Percentiles rank a stretch among this genome's conserved stretches.
These are phyloP conservation scores for Sepiola atlantica DNA, from an alignment of 2,888 invertebrate species.

Conservation along the genomic window DNA sequence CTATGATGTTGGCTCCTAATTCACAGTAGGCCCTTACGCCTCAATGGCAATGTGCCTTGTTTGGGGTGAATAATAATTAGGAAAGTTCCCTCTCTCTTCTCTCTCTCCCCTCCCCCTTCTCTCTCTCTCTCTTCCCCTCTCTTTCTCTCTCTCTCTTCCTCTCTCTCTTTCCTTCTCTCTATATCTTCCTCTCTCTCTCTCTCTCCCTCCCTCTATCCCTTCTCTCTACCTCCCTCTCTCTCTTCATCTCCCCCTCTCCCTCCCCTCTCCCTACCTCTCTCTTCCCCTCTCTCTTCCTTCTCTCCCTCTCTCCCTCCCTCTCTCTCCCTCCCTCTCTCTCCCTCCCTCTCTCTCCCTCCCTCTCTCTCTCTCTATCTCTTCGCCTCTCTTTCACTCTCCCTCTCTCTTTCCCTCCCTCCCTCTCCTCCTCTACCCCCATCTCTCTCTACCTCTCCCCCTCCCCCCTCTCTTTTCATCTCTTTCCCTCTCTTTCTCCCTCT, in stretches of 20 bases:
- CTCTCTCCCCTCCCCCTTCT: background rate
- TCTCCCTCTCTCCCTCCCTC: background rate
- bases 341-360: too few species aligned
- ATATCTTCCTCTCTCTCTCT: background rate
- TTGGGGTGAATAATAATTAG: too few species aligned
- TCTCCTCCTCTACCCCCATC: background rate
- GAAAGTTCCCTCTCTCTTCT: too few species aligned
- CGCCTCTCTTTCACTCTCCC: background rate
- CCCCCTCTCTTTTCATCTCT: background rate
- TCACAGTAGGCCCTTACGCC: too few species aligned
- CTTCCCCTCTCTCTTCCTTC: background rate
- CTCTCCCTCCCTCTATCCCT: background rate
- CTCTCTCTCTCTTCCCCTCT: background rate
- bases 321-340: too few species aligned
- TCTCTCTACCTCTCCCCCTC: background rate
- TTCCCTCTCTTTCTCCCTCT: background rate
- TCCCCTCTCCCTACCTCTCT: background rate
- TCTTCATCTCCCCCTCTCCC: background rate
- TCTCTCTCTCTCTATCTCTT: too few species aligned
- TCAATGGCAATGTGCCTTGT: too few species aligned
- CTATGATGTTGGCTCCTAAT: too few species aligned
- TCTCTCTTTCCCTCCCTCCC: too few species aligned
- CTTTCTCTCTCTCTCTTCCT: background rate
- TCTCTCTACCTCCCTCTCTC: background rate
- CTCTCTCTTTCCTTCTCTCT: too few species aligned